phyloP scores from a whole-genome alignment of 2,797 vertebrate species.

The Hapalemur alaotrensis region DNA sequence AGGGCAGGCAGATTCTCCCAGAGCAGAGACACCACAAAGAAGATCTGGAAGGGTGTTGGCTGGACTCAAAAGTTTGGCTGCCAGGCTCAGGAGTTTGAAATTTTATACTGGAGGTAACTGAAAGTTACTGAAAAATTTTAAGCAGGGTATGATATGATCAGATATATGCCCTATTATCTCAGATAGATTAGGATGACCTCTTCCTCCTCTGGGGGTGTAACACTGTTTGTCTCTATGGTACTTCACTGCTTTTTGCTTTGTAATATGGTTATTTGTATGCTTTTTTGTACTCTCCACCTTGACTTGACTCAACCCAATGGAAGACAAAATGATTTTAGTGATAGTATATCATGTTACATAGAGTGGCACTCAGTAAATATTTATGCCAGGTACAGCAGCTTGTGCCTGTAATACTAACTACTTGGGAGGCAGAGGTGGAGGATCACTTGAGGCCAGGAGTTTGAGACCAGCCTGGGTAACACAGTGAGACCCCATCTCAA shows the following conservation, averaged over 20 bases:
- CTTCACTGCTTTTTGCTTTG: not conserved
- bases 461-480: too few relatives aligned
- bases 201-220: not conserved
- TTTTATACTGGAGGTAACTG: not conserved
- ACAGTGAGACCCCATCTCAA: too few relatives aligned
- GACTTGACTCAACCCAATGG: not conserved
- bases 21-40: not conserved
- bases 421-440: too few relatives aligned
- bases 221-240: not conserved
- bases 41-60: not conserved
- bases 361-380: not conserved
- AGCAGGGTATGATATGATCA: not conserved
- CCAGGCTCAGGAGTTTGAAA: not conserved
- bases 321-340: not conserved
- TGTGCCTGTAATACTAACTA: not conserved
- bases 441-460: too few relatives aligned
- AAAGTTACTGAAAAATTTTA: not conserved
- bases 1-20: not conserved
- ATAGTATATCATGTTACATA: not conserved
- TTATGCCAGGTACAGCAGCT: not conserved
- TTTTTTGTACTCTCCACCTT: not conserved
- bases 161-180: not conserved
- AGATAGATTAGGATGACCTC: not conserved
- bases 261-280: not conserved
- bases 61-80: not conserved